A percentile compares a stretch with the other conserved stretches of the same genome.
Evolutionary conservation across 2,888 invertebrate species (phyloP).

Genomic region (Noctua janthe): DNA sequence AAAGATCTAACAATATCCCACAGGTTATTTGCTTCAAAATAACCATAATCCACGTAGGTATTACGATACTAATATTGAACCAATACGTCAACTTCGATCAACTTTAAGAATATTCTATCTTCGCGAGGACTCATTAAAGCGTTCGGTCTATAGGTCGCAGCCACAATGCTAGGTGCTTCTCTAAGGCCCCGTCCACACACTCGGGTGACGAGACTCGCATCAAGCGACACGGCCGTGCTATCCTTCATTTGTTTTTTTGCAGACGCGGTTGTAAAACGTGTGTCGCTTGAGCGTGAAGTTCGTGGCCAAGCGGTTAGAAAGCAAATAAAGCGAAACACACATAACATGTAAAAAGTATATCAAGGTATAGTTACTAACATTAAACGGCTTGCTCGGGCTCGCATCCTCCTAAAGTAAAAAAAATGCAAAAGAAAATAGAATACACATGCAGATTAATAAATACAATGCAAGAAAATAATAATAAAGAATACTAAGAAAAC

Average conservation of each 20-base stretch:
- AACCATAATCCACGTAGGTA: no score
- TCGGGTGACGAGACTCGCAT: background rate
- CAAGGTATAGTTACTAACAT: background rate
- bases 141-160: no score
- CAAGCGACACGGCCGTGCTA: background rate
- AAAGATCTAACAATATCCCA: no score
- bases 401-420: background rate
- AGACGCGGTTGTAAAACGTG: background rate
- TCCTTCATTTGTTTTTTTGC: background rate
- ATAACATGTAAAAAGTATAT: background rate
- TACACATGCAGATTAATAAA: conserved; percentile 1
- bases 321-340: background rate
- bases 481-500: background rate
- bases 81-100: no score
- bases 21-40: no score
- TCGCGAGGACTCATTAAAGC: no score
- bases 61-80: no score
- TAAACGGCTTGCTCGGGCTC: background rate
- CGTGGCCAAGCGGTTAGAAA: background rate
- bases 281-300: background rate
- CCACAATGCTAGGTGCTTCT: background rate
- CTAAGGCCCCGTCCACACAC: background rate
- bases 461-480: background rate
- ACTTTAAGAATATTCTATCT: no score
- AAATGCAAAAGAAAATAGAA: conserved; percentile 16